Percentiles rank a stretch among this genome's conserved stretches.
phyloP scores from a whole-genome alignment of 2,797 vertebrate species.

The Coracias cyanogaster region DNA sequence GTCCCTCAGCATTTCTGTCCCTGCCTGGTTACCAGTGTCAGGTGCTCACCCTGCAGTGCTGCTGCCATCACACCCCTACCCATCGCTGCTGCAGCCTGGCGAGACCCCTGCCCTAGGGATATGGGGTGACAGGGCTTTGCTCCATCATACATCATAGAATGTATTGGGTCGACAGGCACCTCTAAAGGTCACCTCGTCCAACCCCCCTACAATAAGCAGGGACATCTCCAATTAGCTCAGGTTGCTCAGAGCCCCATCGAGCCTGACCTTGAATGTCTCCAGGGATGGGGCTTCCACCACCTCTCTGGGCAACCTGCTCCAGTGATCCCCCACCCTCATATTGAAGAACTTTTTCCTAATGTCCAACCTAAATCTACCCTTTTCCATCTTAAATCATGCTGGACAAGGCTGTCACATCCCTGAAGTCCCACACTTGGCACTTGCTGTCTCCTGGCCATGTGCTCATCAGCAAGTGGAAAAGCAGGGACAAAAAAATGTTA shows the following conservation, averaged over 20 bases:
- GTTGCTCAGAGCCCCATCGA: too few species aligned
- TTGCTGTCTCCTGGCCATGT: background rate
- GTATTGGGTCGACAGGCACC: too few species aligned
- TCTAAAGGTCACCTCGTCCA: too few species aligned
- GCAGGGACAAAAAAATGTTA: background rate
- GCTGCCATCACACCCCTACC: background rate
- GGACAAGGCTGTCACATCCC: background rate
- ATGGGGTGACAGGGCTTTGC: background rate
- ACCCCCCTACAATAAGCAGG: too few species aligned
- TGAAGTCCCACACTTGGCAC: background rate
- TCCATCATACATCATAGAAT: too few species aligned
- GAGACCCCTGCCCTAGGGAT: background rate
- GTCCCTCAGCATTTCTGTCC: background rate
- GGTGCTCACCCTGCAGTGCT: background rate
- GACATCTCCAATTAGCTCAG: too few species aligned
- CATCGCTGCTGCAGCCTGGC: fast-evolving
- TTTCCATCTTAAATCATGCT: background rate
- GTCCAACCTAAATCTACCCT: too few species aligned
- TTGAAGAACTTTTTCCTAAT: too few species aligned
- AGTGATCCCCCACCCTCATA: too few species aligned
- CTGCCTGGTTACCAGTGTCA: background rate
- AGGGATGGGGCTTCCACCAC: too few species aligned
- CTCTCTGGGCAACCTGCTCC: too few species aligned
- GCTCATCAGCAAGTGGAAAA: background rate
- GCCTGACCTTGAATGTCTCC: too few species aligned